Evolutionary conservation across 2,797 vertebrate species (phyloP).

Genomic region (Enteromius thamalakanensis): DNA sequence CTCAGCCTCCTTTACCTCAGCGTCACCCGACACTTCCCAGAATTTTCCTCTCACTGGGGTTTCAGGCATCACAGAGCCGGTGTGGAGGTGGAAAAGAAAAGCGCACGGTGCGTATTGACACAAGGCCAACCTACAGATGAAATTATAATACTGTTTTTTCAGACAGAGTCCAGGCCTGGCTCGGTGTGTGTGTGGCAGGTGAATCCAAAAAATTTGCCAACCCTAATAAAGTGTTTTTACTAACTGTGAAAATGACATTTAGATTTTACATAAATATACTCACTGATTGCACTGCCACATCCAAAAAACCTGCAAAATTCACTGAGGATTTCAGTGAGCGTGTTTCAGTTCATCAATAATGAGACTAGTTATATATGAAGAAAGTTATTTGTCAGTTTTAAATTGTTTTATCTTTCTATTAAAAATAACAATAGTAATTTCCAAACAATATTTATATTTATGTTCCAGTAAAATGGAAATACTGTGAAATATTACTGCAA

Average conservation of each 20-base stretch:
- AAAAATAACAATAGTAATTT: neutral
- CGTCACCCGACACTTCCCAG: conserved; percentile 12
- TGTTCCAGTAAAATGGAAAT: neutral
- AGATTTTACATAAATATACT: neutral
- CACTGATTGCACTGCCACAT: neutral
- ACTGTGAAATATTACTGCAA: neutral
- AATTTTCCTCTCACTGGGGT: conserved; percentile 17
- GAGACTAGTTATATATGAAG: neutral
- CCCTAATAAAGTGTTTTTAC: neutral
- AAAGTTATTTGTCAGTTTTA: too few species aligned
- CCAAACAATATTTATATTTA: neutral
- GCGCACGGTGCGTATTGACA: conserved; percentile 11
- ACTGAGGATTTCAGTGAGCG: neutral
- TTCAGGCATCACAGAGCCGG: conserved; percentile 6
- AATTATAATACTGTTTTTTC: conserved; percentile 15
- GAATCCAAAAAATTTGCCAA: neutral
- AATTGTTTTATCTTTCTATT: neutral
- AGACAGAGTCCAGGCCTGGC: neutral
- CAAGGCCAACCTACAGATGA: conserved; percentile 13
- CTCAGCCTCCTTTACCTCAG: conserved; percentile 1
- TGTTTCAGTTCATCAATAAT: neutral
- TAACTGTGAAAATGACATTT: neutral
- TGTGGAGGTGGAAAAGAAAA: conserved; percentile 15
- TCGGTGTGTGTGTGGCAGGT: neutral
- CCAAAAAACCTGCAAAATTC: neutral